Percentiles rank a stretch among this genome's conserved stretches.
Conservation (phyloP, 2,797 vertebrate species). For the Aldrovandia affinis region DNA sequence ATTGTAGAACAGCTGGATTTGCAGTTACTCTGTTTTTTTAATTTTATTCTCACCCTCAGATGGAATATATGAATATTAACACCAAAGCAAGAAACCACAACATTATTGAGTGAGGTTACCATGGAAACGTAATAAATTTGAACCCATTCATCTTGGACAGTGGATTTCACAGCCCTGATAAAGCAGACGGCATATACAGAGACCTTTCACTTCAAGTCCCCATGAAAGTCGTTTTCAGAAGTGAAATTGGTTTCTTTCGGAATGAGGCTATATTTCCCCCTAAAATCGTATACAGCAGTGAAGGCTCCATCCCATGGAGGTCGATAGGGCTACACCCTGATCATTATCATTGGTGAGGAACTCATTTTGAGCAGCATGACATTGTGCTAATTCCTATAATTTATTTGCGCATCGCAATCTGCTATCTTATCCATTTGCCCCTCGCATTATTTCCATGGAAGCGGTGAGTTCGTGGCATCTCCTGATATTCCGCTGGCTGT, state of each 20-base stretch:
- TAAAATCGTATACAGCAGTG: background rate
- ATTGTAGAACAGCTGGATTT: background rate
- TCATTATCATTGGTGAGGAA: background rate
- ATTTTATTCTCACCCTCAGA: background rate
- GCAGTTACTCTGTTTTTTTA: background rate
- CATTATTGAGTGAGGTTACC: constrained; percentile 27
- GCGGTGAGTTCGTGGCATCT: too few relatives aligned
- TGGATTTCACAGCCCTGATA: constrained; percentile 12
- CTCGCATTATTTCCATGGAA: background rate
- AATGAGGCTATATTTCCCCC: background rate
- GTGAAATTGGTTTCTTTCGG: background rate
- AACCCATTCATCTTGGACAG: constrained; percentile 28
- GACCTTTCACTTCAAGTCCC: background rate
- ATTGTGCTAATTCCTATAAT: background rate
- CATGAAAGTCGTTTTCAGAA: background rate
- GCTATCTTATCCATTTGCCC: background rate
- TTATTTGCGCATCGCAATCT: background rate
- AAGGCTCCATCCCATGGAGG: background rate
- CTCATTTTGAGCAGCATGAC: background rate
- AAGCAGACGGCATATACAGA: background rate
- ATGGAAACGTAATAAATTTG: constrained; percentile 28
- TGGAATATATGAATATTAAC: background rate
- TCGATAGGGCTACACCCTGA: background rate
- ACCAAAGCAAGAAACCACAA: constrained; percentile 2
- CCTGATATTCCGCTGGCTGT: background rate